Conservation (phyloP, 2,113 vertebrate genomes). For the Nematolebias whitei region DNA sequence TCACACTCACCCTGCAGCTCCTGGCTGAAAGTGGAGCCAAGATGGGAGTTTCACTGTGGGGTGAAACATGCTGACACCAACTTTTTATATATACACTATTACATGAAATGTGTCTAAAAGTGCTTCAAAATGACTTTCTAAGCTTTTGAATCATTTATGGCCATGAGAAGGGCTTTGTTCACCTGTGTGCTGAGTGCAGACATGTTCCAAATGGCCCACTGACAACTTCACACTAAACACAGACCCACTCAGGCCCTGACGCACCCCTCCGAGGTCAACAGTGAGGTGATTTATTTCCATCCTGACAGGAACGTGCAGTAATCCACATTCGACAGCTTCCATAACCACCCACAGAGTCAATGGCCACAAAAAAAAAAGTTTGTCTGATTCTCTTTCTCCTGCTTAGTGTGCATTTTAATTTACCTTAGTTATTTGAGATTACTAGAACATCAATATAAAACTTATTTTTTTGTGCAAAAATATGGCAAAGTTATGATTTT, state of each 20-base stretch:
- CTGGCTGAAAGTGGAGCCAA: conserved; percentile 40
- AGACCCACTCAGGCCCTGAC: conserved; percentile 24
- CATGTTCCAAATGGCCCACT: conserved; percentile 42
- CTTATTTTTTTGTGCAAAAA: too few relatives aligned
- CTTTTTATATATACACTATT: conserved; percentile 37
- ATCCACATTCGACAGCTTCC: conserved; percentile 26
- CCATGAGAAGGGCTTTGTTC: too few relatives aligned
- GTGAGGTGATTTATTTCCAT: conserved; percentile 34
- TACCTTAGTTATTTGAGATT: neutral
- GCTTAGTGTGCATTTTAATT: neutral
- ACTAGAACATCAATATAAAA: too few relatives aligned
- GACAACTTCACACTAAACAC: conserved; percentile 51
- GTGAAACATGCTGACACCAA: conserved; percentile 55
- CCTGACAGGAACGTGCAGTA: conserved; percentile 38
- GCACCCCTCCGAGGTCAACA: conserved; percentile 43
- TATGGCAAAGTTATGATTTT: too few relatives aligned
- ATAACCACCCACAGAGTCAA: conserved; percentile 22
- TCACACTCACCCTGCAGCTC: conserved; percentile 39
- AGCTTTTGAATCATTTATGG: too few relatives aligned
- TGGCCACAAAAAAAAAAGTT: conserved; percentile 17
- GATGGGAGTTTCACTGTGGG: conserved; percentile 54
- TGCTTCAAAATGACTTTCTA: neutral
- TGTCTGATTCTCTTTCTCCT: neutral
- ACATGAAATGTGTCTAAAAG: conserved; percentile 2
- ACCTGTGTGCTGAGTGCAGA: conserved; percentile 2